phyloP scores from a whole-genome alignment of 2,888 invertebrate genomes.

The Drosophila mettleri region DNA sequence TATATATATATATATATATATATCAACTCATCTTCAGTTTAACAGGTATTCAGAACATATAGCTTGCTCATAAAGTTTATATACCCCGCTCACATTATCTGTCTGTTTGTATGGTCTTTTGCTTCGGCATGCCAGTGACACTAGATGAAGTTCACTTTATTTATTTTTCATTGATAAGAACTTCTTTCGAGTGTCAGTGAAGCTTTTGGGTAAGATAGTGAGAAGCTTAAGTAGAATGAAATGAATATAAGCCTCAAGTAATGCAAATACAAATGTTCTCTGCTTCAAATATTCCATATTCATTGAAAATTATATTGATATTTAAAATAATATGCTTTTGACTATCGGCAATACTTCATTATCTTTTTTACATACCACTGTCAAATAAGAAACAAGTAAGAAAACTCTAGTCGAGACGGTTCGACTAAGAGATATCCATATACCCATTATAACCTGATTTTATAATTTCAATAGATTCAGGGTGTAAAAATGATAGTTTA shows the following conservation, averaged over 20 bases:
- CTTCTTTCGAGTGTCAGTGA: neutral
- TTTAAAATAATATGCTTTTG: neutral
- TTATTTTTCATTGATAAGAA: neutral
- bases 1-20: neutral
- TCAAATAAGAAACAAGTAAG: too few species aligned
- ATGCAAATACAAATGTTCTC: neutral
- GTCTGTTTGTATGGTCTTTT: neutral
- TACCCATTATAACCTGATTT: too few species aligned
- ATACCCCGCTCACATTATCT: neutral
- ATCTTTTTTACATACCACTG: too few species aligned
- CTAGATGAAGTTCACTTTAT: neutral
- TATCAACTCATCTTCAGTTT: conserved; percentile 18
- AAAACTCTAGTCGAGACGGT: too few species aligned
- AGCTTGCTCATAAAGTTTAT: conserved; percentile 6
- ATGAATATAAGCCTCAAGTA: neutral
- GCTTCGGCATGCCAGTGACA: neutral
- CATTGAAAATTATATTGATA: neutral
- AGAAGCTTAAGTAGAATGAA: neutral
- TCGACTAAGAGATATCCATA: too few species aligned
- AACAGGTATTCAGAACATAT: conserved; percentile 25
- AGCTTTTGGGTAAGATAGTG: neutral
- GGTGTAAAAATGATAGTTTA: too few species aligned
- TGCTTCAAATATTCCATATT: neutral
- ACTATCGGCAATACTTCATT: neutral
- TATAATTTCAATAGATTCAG: too few species aligned